Evolutionary conservation across 2,888 invertebrate species (phyloP).

Genomic region (Pammene aurita): DNA sequence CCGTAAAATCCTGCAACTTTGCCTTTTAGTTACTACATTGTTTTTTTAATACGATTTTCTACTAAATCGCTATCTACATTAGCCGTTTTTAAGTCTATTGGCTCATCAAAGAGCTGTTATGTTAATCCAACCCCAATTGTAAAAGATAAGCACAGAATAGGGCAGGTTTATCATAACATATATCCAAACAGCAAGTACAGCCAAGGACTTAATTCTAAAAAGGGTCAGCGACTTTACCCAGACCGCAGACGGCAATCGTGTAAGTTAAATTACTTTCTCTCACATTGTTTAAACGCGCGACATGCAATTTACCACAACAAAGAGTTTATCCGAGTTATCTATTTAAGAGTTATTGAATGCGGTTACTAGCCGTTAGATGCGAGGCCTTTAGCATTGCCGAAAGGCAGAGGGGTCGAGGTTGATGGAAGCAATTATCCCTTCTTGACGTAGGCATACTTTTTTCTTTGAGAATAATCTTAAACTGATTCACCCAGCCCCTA

Average conservation of each 20-base stretch:
- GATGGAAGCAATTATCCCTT: neutral
- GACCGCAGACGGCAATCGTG: slow-evolving; percentile 8
- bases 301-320: slow-evolving; percentile 21
- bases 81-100: too few species aligned
- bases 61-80: too few species aligned
- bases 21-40: too few species aligned
- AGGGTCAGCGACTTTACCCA: neutral
- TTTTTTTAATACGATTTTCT: too few species aligned
- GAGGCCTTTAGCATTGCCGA: neutral
- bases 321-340: slow-evolving; percentile 6
- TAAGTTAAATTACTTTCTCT: slow-evolving; percentile 21
- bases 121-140: slow-evolving; percentile 6
- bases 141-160: neutral
- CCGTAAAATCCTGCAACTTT: too few species aligned
- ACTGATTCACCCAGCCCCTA: too few species aligned
- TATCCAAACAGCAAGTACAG: neutral
- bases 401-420: neutral
- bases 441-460: neutral
- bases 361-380: neutral
- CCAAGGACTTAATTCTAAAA: slow-evolving; percentile 12
- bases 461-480: neutral
- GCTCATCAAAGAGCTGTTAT: too few species aligned
- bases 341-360: slow-evolving; percentile 5
- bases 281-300: slow-evolving; percentile 1
- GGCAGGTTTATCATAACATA: neutral